These are phyloP conservation scores for Podarcis muralis DNA, from an alignment of 2,113 vertebrate species.

Conservation along the genomic window DNA sequence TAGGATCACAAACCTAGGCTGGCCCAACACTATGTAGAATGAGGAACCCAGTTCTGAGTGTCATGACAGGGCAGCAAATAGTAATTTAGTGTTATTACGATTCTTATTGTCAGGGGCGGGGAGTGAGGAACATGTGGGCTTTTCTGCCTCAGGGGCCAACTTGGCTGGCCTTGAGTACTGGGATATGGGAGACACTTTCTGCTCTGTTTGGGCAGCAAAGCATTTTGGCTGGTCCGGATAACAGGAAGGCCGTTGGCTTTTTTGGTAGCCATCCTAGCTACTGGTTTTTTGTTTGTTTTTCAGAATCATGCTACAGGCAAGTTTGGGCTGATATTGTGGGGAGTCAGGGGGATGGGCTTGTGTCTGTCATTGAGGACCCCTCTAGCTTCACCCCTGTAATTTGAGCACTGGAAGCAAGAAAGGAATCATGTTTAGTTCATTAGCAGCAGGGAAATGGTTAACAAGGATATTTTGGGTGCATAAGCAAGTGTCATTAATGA, in stretches of 20 bases:
- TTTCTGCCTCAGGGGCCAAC: too few relatives aligned
- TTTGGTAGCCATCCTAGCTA: neutral
- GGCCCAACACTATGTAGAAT: too few relatives aligned
- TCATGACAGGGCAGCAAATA: too few relatives aligned
- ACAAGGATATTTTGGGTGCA: neutral
- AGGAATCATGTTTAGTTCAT: neutral
- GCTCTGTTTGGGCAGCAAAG: too few relatives aligned
- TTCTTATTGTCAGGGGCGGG: too few relatives aligned
- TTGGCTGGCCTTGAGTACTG: too few relatives aligned
- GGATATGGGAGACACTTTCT: too few relatives aligned
- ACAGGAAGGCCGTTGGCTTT: neutral
- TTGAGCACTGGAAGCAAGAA: neutral
- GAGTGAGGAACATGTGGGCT: too few relatives aligned
- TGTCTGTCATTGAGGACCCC: neutral
- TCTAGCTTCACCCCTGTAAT: neutral
- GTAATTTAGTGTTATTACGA: too few relatives aligned
- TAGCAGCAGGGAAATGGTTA: neutral
- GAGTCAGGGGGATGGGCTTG: neutral
- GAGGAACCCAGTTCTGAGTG: too few relatives aligned
- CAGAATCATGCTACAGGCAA: neutral
- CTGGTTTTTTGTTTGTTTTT: neutral
- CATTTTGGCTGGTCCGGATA: too few relatives aligned
- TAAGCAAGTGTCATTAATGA: neutral
- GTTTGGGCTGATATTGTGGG: neutral
- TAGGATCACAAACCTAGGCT: neutral